Evolutionary conservation across 2,888 invertebrate species (phyloP).

Genomic region (Augiades crinisus): DNA sequence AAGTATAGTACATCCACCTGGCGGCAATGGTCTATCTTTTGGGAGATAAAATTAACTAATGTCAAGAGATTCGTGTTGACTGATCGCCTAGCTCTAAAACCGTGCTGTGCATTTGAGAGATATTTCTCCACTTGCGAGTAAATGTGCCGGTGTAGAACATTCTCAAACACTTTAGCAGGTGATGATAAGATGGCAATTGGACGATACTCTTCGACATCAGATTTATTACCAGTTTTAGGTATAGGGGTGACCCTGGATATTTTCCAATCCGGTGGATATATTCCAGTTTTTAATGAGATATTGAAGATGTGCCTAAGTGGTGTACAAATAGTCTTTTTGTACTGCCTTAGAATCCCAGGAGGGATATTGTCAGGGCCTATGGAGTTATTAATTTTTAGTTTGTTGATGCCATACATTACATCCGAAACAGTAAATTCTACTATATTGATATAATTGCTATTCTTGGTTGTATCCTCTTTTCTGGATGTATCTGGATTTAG

Average conservation of each 20-base stretch:
- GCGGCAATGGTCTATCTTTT: slow-evolving; percentile 8
- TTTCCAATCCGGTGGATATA: neutral
- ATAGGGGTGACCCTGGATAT: neutral
- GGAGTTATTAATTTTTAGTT: neutral
- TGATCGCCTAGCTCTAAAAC: slow-evolving; percentile 27
- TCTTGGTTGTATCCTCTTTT: neutral
- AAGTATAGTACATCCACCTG: slow-evolving; percentile 29
- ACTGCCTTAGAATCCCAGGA: neutral
- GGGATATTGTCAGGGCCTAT: neutral
- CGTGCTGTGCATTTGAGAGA: slow-evolving; percentile 27
- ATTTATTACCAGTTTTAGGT: neutral
- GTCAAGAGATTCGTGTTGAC: slow-evolving; percentile 27
- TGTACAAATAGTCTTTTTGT: neutral
- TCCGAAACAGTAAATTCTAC: neutral
- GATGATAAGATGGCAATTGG: neutral
- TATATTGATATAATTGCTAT: neutral
- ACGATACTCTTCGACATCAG: neutral
- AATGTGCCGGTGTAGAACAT: neutral
- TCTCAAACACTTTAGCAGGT: neutral
- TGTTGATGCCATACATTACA: neutral
- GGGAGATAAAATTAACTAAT: slow-evolving; percentile 21
- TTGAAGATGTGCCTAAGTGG: neutral
- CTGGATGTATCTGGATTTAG: neutral
- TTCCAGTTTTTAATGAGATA: neutral
- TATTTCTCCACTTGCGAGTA: slow-evolving; percentile 2